Percentiles rank a stretch among this genome's conserved stretches.
Evolutionary conservation across 1,140 invertebrate genomes (phyloP).

Genomic region (Halictus rubicundus): DNA sequence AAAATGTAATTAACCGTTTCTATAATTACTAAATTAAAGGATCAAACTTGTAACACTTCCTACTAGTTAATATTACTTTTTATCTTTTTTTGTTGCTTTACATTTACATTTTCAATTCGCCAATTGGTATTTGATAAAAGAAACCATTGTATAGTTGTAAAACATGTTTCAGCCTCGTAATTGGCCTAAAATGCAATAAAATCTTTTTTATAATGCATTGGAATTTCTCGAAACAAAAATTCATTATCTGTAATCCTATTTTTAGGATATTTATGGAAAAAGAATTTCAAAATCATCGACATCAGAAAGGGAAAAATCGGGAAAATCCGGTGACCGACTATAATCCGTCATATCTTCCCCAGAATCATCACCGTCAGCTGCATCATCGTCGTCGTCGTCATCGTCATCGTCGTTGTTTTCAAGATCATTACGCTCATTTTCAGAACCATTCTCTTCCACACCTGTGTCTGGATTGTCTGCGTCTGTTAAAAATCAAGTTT

Average conservation of each 20-base stretch:
- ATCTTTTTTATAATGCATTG: constrained; percentile 19
- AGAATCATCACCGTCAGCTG: constrained; percentile 75
- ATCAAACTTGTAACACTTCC: not conserved
- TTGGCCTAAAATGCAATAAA: constrained; percentile 15
- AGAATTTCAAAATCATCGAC: constrained; percentile 69
- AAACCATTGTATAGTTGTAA: not conserved
- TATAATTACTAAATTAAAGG: constrained; percentile 10
- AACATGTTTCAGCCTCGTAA: not conserved
- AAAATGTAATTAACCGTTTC: not conserved
- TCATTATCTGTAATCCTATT: constrained; percentile 3
- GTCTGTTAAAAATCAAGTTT: constrained; percentile 58
- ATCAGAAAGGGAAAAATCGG: constrained; percentile 68
- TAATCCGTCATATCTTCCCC: constrained; percentile 69
- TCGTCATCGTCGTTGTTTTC: constrained; percentile 76
- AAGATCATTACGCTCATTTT: constrained; percentile 75
- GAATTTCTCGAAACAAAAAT: constrained; percentile 8
- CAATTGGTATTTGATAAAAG: constrained; percentile 20
- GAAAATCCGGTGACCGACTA: constrained; percentile 61
- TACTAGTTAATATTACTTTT: not conserved
- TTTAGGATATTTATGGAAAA: constrained; percentile 55
- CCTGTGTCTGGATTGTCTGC: constrained; percentile 72
- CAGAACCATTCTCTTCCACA: constrained; percentile 75
- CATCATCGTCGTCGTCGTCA: constrained; percentile 74
- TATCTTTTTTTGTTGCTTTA: not conserved
- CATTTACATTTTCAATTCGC: constrained; percentile 16